phyloP scores from a whole-genome alignment of 2,797 vertebrate species.

The Podargus strigoides region DNA sequence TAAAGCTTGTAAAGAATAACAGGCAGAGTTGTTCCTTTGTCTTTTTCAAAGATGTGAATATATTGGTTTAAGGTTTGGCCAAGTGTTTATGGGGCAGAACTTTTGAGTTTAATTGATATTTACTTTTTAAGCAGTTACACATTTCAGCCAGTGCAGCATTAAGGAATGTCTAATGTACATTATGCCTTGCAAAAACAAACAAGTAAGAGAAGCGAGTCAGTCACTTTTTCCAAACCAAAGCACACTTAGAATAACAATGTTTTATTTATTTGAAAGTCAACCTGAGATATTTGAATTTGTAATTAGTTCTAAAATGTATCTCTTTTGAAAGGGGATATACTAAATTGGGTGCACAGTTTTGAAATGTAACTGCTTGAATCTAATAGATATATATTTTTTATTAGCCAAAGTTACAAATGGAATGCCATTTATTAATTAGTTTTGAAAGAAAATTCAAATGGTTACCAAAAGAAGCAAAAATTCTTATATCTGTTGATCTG shows the following conservation, averaged over 20 bases:
- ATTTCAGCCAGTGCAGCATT: slow-evolving; percentile 66
- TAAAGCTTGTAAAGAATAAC: slow-evolving; percentile 11
- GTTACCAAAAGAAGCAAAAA: background rate
- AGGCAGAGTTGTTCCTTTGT: slow-evolving; percentile 50
- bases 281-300: slow-evolving; percentile 74
- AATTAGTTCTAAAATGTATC: slow-evolving; percentile 53
- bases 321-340: slow-evolving; percentile 24
- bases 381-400: background rate
- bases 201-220: slow-evolving; percentile 73
- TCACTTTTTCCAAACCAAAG: slow-evolving; percentile 75
- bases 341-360: slow-evolving; percentile 6
- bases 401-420: background rate
- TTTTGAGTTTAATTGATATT: slow-evolving; percentile 81
- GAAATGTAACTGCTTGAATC: slow-evolving; percentile 13
- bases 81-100: slow-evolving; percentile 76
- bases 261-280: slow-evolving; percentile 79
- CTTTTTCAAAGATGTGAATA: slow-evolving; percentile 44
- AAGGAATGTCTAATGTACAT: slow-evolving; percentile 72
- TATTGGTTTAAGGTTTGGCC: slow-evolving; percentile 42
- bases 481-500: slow-evolving; percentile 26
- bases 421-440: background rate
- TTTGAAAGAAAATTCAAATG: background rate
- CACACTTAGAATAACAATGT: slow-evolving; percentile 77
- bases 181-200: slow-evolving; percentile 85
- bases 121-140: slow-evolving; percentile 79